phyloP scores from a whole-genome alignment of 2,888 invertebrate genomes.

The Conistra vaccinii region DNA sequence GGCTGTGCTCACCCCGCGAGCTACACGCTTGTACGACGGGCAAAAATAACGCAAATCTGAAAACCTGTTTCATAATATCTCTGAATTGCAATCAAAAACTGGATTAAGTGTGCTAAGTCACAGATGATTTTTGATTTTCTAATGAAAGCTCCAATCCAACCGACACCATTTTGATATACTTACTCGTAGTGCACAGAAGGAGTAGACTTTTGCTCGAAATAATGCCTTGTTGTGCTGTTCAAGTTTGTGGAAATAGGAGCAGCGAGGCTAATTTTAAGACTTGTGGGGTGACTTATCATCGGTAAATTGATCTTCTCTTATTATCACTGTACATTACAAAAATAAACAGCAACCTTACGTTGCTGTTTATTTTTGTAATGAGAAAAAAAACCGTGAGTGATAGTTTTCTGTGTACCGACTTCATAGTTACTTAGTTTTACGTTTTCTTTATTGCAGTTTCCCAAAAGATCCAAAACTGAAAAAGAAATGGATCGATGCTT shows the following conservation, averaged over 20 bases:
- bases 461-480: slow-evolving; percentile 33
- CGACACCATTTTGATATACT: too few relatives aligned
- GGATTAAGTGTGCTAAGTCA: background rate
- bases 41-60: slow-evolving; percentile 1
- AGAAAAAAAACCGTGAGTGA: background rate
- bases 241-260: slow-evolving; percentile 48
- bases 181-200: too few relatives aligned
- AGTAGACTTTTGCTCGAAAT: background rate
- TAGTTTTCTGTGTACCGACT: background rate
- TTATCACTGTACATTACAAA: too few relatives aligned
- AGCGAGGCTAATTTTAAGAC: slow-evolving; percentile 26
- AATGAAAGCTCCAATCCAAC: too few relatives aligned
- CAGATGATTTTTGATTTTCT: too few relatives aligned
- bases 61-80: background rate
- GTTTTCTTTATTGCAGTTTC: slow-evolving; percentile 33
- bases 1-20: slow-evolving; percentile 3
- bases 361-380: background rate
- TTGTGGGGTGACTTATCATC: slow-evolving; percentile 51
- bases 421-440: background rate
- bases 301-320: slow-evolving; percentile 14
- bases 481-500: slow-evolving; percentile 47
- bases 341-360: too few relatives aligned
- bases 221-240: slow-evolving; percentile 51
- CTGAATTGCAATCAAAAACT: background rate
- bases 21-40: background rate